Conservation (phyloP, 2,113 vertebrate species). For the Xerus inauris region DNA sequence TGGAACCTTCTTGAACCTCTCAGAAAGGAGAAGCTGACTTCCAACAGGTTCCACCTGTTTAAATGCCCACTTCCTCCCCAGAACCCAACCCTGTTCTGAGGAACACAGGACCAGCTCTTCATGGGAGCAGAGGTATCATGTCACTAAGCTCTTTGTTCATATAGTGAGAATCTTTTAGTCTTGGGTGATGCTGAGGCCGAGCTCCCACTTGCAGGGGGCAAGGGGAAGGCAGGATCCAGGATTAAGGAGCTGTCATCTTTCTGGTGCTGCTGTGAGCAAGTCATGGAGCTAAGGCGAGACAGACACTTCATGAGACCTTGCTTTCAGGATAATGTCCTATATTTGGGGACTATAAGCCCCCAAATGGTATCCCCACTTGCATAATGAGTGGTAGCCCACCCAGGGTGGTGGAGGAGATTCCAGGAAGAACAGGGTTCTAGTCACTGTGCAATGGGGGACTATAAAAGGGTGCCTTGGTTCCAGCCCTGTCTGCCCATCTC, state of each 20-base stretch:
- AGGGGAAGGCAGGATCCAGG: background rate
- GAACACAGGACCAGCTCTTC: background rate
- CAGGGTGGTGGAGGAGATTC: background rate
- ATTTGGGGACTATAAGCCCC: no score
- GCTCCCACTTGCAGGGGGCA: background rate
- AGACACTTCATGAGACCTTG: background rate
- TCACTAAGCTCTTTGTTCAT: no score
- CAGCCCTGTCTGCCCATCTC: background rate
- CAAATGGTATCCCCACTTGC: background rate
- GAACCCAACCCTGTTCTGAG: background rate
- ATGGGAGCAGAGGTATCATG: background rate
- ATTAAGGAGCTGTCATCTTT: background rate
- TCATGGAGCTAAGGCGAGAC: background rate
- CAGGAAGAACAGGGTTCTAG: background rate
- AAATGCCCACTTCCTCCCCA: background rate
- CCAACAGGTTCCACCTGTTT: background rate
- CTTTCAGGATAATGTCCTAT: background rate
- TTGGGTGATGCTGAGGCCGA: background rate
- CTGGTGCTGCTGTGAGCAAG: background rate
- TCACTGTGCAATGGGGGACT: background rate
- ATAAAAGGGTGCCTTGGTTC: background rate
- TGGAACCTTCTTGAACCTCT: background rate
- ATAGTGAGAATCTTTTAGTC: background rate
- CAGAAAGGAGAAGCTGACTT: background rate
- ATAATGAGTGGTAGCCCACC: background rate